phyloP scores from a whole-genome alignment of 2,888 invertebrate species.

The Pheosia gnoma region DNA sequence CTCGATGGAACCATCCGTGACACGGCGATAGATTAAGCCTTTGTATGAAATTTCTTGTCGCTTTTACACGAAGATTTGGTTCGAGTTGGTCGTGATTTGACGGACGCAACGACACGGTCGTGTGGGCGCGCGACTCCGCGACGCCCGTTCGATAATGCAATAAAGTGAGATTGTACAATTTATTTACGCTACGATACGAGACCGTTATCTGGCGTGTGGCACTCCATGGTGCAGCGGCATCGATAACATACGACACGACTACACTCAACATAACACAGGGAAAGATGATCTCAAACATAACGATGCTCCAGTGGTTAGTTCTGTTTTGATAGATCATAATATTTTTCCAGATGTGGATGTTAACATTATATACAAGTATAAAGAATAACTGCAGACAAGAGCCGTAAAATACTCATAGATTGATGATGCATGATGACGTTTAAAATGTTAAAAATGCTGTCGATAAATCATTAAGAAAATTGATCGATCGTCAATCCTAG shows the following conservation, averaged over 20 bases:
- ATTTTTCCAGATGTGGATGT: conserved; percentile 31
- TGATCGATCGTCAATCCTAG: conserved; percentile 45
- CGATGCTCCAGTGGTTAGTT: conserved; percentile 13
- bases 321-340: conserved; percentile 16
- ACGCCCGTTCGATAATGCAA: conserved; percentile 59
- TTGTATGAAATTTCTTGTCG: conserved; percentile 66
- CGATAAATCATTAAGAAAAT: conserved; percentile 57
- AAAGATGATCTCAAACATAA: conserved; percentile 36
- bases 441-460: conserved; percentile 55
- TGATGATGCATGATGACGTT: conserved; percentile 42
- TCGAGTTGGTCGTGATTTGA: conserved; percentile 62
- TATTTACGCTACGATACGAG: conserved; percentile 59
- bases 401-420: conserved; percentile 29
- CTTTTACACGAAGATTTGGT: conserved; percentile 56
- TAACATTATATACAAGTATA: conserved; percentile 1
- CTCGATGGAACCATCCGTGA: conserved; percentile 63
- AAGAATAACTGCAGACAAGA: conserved; percentile 1
- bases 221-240: conserved; percentile 55
- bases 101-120: conserved; percentile 46
- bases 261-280: conserved; percentile 22
- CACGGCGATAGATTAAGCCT: conserved; percentile 65
- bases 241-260: conserved; percentile 56
- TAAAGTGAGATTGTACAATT: conserved; percentile 63
- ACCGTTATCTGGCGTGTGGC: conserved; percentile 69
- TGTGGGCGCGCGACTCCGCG: conserved; percentile 55